Evolutionary conservation across 2,888 invertebrate genomes (phyloP).

Genomic region (Doris montereyensis): DNA sequence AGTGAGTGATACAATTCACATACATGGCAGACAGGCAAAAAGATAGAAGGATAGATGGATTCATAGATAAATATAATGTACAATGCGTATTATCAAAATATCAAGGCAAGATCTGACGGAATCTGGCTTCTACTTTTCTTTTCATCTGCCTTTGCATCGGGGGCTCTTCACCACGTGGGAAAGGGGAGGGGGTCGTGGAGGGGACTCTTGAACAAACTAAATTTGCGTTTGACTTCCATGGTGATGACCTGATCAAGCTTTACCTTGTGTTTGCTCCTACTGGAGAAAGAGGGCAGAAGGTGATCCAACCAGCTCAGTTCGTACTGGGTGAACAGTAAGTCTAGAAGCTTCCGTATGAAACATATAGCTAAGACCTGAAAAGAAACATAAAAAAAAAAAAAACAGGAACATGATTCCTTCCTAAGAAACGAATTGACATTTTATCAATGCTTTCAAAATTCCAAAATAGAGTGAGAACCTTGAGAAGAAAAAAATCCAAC

Average conservation of each 20-base stretch:
- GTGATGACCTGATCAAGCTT: slow-evolving; percentile 12
- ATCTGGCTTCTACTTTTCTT: background rate
- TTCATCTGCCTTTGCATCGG: slow-evolving; percentile 8
- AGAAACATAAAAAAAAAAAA: background rate
- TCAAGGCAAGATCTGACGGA: too few species aligned
- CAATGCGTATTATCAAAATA: too few species aligned
- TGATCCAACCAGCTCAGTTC: slow-evolving; percentile 72
- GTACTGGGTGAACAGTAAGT: slow-evolving; percentile 66
- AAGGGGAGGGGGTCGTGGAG: background rate
- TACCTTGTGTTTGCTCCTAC: slow-evolving; percentile 46
- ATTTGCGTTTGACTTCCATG: slow-evolving; percentile 20
- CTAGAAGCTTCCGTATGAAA: slow-evolving; percentile 68
- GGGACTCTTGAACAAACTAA: background rate
- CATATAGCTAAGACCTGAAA: slow-evolving; percentile 66
- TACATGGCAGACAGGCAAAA: too few species aligned
- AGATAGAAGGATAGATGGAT: too few species aligned
- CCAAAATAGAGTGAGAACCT: too few species aligned
- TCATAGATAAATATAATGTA: too few species aligned
- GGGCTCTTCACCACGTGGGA: background rate
- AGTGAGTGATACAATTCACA: too few species aligned
- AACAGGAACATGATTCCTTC: too few species aligned
- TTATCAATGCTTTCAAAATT: too few species aligned
- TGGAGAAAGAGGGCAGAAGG: slow-evolving; percentile 67
- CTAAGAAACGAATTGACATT: too few species aligned
- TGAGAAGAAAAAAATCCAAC: too few species aligned